Evolutionary conservation across 2,113 vertebrate species (phyloP).

Genomic region (Vimba vimba): DNA sequence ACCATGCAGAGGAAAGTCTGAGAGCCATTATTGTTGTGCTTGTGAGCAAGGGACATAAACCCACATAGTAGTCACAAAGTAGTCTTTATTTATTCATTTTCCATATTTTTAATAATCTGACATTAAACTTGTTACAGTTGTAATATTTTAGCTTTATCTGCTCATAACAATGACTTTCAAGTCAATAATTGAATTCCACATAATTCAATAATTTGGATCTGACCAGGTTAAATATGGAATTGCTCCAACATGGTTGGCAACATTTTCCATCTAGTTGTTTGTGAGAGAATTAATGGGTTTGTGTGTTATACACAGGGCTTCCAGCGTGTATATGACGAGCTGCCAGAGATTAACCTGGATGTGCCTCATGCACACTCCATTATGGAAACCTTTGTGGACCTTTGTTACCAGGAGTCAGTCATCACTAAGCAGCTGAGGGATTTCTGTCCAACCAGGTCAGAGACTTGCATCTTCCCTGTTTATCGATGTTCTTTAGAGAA

Average conservation of each 20-base stretch:
- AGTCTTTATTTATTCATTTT: background rate
- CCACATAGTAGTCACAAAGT: background rate
- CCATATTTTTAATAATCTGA: background rate
- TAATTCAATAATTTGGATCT: background rate
- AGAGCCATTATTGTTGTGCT: background rate
- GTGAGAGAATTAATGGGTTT: background rate
- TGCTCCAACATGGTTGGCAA: background rate
- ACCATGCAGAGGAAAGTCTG: background rate
- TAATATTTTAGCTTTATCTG: background rate
- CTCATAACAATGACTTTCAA: background rate
- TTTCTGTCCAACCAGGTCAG: slow-evolving; percentile 81
- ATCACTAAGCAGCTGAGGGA: slow-evolving; percentile 85
- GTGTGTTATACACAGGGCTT: slow-evolving; percentile 75
- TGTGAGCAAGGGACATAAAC: background rate
- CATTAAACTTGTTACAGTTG: background rate
- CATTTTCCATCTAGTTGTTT: background rate
- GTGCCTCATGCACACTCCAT: slow-evolving; percentile 81
- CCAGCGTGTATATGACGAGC: slow-evolving; percentile 82
- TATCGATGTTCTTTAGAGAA: background rate
- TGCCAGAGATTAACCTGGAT: slow-evolving; percentile 84
- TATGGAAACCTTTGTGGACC: slow-evolving; percentile 85
- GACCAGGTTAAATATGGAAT: background rate
- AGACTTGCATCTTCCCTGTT: background rate
- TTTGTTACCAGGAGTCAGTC: slow-evolving; percentile 80
- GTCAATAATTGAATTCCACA: background rate